These are phyloP conservation scores for Semnopithecus entellus DNA, from an alignment of 2,113 vertebrate genomes.

Conservation along the genomic window DNA sequence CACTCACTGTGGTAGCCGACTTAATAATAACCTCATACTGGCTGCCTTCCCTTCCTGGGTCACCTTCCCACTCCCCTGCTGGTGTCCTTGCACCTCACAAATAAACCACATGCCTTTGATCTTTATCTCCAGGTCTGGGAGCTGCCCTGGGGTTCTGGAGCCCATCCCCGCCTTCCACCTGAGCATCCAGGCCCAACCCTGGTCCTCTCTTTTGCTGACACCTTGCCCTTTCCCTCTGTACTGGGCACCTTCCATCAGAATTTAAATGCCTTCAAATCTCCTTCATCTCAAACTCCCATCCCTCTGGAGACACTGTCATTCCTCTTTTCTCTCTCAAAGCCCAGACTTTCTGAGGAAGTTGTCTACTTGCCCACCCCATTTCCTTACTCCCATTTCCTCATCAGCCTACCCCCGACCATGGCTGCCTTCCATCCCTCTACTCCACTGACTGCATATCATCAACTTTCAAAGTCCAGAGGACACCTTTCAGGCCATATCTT, in stretches of 20 bases:
- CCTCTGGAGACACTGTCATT: neutral
- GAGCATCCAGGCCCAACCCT: neutral
- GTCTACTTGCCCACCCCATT: neutral
- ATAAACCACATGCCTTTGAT: neutral
- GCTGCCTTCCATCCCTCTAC: neutral
- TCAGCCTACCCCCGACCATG: neutral
- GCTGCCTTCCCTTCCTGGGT: neutral
- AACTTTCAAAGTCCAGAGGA: neutral
- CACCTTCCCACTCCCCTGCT: conserved; percentile 4
- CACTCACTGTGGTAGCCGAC: neutral
- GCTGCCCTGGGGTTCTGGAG: neutral
- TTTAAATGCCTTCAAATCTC: neutral
- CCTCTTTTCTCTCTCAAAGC: conserved; percentile 24
- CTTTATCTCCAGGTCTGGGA: neutral
- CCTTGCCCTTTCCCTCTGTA: neutral
- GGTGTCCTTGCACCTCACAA: conserved; percentile 6
- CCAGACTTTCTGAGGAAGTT: neutral
- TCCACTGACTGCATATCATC: neutral
- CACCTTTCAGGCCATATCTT: neutral
- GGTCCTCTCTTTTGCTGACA: neutral
- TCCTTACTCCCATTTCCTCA: neutral
- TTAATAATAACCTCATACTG: neutral
- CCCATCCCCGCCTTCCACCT: neutral
- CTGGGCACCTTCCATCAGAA: neutral
- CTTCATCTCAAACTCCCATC: neutral